Evolutionary conservation across 2,113 vertebrate genomes (phyloP).

Genomic region (Hassar affinis): DNA sequence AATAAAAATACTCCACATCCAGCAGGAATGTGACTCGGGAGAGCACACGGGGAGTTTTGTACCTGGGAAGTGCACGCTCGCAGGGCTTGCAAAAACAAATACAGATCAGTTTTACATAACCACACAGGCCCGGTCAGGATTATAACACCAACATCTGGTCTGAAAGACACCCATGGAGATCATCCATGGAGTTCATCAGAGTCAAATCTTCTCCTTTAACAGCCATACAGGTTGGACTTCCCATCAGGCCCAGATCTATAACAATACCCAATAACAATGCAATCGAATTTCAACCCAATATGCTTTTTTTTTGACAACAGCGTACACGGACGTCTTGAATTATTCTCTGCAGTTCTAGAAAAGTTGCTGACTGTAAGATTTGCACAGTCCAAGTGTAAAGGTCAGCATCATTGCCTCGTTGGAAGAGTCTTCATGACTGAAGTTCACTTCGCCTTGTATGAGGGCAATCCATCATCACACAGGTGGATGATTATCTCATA

Average conservation of each 20-base stretch:
- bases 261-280: not conserved
- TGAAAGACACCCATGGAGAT: too few species aligned
- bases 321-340: not conserved
- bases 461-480: not conserved
- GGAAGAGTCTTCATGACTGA: slow-evolving; percentile 59
- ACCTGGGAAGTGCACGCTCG: not conserved
- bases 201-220: not conserved
- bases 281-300: not conserved
- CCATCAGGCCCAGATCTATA: not conserved
- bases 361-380: slow-evolving; percentile 24
- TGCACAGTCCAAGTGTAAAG: slow-evolving; percentile 55
- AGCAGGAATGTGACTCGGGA: not conserved
- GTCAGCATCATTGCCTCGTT: slow-evolving; percentile 55
- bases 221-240: not conserved
- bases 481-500: not conserved
- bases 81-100: slow-evolving; percentile 14
- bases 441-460: slow-evolving; percentile 53
- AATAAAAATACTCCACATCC: not conserved
- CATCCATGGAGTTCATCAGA: not conserved
- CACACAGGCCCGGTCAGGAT: slow-evolving; percentile 1
- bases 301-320: not conserved
- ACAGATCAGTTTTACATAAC: slow-evolving; percentile 19
- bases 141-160: not conserved
- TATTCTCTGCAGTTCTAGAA: not conserved
- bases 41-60: not conserved